phyloP scores from a whole-genome alignment of 2,113 vertebrate genomes.

The Procavia capensis region DNA sequence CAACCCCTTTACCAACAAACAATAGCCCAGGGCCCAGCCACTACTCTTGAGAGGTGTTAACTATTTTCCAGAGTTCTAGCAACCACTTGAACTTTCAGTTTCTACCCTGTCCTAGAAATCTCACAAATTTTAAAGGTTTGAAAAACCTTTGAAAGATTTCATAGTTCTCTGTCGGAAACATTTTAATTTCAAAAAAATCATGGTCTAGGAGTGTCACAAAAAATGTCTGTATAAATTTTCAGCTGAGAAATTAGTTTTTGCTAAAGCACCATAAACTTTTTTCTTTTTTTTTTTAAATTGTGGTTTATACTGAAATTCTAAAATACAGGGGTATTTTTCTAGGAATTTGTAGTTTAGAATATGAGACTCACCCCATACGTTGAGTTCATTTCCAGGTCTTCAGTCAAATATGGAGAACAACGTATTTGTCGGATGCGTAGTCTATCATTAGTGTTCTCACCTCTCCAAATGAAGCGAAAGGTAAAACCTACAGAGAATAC shows the following conservation, averaged over 20 bases:
- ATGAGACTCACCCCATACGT: constrained; percentile 17
- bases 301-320: not conserved
- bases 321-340: constrained; percentile 22
- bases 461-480: not conserved
- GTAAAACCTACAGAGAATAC: not conserved
- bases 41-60: constrained; percentile 34
- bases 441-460: constrained; percentile 26
- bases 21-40: not conserved
- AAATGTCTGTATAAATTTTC: no score
- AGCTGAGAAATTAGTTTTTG: no score
- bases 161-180: not conserved
- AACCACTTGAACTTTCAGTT: not conserved
- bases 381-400: constrained; percentile 62
- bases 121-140: not conserved
- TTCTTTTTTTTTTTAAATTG: not conserved
- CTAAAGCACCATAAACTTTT: no score
- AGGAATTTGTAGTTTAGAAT: constrained; percentile 17
- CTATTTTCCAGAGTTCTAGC: constrained; percentile 62
- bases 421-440: not conserved
- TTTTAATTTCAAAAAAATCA: constrained; percentile 33
- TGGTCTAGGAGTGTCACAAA: no score
- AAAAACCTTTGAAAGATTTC: not conserved
- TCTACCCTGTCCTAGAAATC: constrained; percentile 37
- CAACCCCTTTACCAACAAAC: constrained; percentile 44
- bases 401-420: not conserved